Conservation (phyloP, 2,797 vertebrate species). For the Phoebastria nigripes region DNA sequence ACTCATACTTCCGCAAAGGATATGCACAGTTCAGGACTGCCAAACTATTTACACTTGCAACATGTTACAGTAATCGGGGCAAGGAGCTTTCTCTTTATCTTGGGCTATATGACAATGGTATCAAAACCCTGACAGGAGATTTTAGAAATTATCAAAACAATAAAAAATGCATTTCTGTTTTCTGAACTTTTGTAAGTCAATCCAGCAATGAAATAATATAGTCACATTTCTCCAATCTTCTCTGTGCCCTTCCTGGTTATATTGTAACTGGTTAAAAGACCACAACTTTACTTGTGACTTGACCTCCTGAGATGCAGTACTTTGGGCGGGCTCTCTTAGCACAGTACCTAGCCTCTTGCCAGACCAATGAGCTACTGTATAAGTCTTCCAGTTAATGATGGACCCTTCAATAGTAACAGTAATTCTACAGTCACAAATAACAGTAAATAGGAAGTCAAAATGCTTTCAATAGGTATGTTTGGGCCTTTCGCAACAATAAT, state of each 20-base stretch:
- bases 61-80: not conserved
- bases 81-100: not conserved
- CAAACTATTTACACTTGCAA: not conserved
- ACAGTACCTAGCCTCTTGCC: not conserved
- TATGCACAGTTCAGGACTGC: not conserved
- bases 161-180: not conserved
- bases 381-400: not conserved
- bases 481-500: not conserved
- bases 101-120: rapidly evolving
- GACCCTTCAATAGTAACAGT: not conserved
- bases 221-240: not conserved
- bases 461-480: not conserved
- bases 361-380: not conserved
- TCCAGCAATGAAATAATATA: not conserved
- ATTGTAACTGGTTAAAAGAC: not conserved
- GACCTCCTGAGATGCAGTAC: not conserved
- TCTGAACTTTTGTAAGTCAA: not conserved
- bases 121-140: not conserved
- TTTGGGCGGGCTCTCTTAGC: not conserved
- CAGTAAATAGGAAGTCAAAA: not conserved
- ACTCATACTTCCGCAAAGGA: not conserved
- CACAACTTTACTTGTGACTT: not conserved
- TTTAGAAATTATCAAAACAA: not conserved
- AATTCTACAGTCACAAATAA: not conserved
- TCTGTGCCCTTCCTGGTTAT: not conserved